These are phyloP conservation scores for Drosophila azteca DNA, from an alignment of 1,140 invertebrate species.

Conservation along the genomic window DNA sequence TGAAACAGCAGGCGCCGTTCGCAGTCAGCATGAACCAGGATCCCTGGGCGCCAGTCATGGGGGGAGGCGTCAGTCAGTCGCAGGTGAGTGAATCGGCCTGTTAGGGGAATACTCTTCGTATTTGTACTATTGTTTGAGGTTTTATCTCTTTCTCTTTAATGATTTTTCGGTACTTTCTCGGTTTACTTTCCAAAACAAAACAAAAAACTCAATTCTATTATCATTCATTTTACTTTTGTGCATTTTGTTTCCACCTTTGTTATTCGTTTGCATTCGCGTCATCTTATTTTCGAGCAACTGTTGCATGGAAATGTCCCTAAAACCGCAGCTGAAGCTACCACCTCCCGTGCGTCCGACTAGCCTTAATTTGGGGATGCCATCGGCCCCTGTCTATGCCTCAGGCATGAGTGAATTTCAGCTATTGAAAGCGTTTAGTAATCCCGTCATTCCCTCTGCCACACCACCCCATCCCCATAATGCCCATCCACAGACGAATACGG, in stretches of 20 bases:
- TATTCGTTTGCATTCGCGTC: constrained; percentile 5
- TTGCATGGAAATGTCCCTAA: constrained; percentile 54
- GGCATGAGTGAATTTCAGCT: constrained; percentile 55
- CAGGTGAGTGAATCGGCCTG: constrained; percentile 67
- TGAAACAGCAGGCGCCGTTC: constrained; percentile 85
- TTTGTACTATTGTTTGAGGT: constrained; percentile 46
- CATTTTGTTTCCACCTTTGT: constrained; percentile 60
- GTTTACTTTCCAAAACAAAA: constrained; percentile 29
- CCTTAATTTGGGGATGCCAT: constrained; percentile 35
- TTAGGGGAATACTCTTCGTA: constrained; percentile 29
- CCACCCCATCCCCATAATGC: constrained; percentile 43
- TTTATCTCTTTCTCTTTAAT: constrained; percentile 51
- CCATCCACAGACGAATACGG: constrained; percentile 50
- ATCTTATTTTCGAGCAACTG: constrained; percentile 50
- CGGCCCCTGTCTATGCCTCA: background rate
- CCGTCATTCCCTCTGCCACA: constrained; percentile 36
- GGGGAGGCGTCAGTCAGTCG: constrained; percentile 61
- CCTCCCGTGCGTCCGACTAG: constrained; percentile 64
- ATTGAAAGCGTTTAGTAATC: constrained; percentile 68
- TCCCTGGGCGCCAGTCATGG: constrained; percentile 83
- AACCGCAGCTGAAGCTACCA: constrained; percentile 47
- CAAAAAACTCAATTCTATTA: constrained; percentile 30
- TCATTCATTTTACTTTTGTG: constrained; percentile 41
- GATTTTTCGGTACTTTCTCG: constrained; percentile 51
- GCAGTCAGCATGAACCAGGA: constrained; percentile 82